Evolutionary conservation across 2,888 invertebrate species (phyloP), one percentile per base, ranked within the genome.

Genomic region (Chrysopilus asiliformis): DNA sequence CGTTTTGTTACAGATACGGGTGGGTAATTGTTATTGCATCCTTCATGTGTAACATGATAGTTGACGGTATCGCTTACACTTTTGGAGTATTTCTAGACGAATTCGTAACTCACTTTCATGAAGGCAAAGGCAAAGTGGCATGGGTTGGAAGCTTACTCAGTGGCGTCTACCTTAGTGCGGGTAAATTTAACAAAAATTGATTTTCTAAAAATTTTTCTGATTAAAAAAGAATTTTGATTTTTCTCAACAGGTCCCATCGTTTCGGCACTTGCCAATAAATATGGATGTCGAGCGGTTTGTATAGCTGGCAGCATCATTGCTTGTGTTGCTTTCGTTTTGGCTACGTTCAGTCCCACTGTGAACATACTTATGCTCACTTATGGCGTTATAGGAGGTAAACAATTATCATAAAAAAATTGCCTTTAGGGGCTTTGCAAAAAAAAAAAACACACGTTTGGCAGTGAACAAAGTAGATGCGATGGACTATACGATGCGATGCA

Each of bases 1-100:
- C 31, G 19, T 27, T 36, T 17, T 10, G 14, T 33, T 43, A n/a
- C 24, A 82, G 82, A 19, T 87, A 82, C 59, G 85, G 85, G 24
- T 87, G 86, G 86, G 79, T 94, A 54, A 85, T 98, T 56, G 94
- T 95, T 36, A 79, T 89, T 53, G 91, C 93, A 36, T 91, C 93
- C 29, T 94, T 98, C 65, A 79, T 95, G 77, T 91, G 91, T 66
- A 95, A 97, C 72, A 76, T 97, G 70, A 85, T 97, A 50, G 93
- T 98, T 39, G 97, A 98, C 63, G 98, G 91, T 50, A 91, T 98
- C 45, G 89, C 93, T n/a, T 97, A 95, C 65, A 90, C 94, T 6
- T 98, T 97, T 63, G 95, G 97, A 36, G 83, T 95, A 55, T 89
- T 90, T 67, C 71, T 90, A 31, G 72, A 74, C 18, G 78, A 83